Base-by-base conservation (phyloP, 2,797 vertebrate genomes). In the Liparis tanakae region DNA sequence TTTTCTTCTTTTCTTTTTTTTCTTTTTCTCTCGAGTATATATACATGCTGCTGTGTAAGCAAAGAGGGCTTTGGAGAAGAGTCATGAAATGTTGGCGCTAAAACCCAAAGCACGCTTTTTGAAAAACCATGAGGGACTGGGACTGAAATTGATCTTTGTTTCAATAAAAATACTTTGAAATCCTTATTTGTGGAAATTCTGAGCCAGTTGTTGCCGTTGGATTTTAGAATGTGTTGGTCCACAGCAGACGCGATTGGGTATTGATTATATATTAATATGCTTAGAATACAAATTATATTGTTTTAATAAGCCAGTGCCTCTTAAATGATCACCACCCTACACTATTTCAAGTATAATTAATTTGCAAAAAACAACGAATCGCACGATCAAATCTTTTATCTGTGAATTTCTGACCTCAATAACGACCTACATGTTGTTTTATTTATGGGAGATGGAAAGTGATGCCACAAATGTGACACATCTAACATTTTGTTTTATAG, bases 91-190 rank as follows among this genome's bases (percentile, higher is more conserved):
- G 87, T 93, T 88, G 85, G 89, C 82, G 89, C 90, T 93, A 90
- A 92, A 92, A 93, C 88, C 93, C 94, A 95, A 94, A 94, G 93
- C 89, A 89, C 86, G 90, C 85, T 94, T 94, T 94, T 92, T 92
- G 86, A 91, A 91, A 30, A 93, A 93, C 86, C 83, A 92, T 90
- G 93, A 94, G 91, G 94, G 92, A 94, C 84, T 93, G 92, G 91
- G 92, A 93, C 88, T 94, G 91, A 93, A 92, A 92, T 92, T 93
- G 88, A 94, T 93, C 88, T 94, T 95, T 92, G 91, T 94, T 95
- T 95, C 92, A 95, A 95, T 95, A 95, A 95, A 95, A 4, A 93
- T 86, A 92, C 87, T 94, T 93, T 87, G 83, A 93, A 93, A 93
- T 81, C 76, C 81, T 89, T 76, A 82, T 87, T 84, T 89, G 83